Evolutionary conservation across 2,113 vertebrate species (phyloP).

Genomic region (Callospermophilus lateralis): DNA sequence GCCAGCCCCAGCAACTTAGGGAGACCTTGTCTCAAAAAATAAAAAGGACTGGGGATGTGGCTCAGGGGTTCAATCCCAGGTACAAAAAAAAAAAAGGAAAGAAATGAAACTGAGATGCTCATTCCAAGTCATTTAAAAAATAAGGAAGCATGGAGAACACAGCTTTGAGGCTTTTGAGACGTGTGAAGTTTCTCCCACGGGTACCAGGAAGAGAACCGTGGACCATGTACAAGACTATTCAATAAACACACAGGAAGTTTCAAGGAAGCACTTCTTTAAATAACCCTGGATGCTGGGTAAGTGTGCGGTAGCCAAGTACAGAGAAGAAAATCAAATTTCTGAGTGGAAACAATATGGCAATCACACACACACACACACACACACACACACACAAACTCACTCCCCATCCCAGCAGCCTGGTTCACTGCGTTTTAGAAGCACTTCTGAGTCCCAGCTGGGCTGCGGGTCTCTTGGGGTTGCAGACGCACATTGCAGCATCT

Average conservation of each 20-base stretch:
- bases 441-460: background rate
- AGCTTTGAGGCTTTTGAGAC: background rate
- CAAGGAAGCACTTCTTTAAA: background rate
- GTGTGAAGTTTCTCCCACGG: background rate
- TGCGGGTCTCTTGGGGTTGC: background rate
- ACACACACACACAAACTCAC: too few species aligned
- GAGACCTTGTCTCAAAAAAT: too few species aligned
- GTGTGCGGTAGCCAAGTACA: accelerated
- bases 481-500: background rate
- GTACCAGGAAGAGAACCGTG: background rate
- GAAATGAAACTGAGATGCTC: background rate
- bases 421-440: background rate
- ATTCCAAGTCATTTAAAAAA: background rate
- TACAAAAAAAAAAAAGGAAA: too few species aligned
- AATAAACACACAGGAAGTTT: accelerated
- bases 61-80: too few species aligned
- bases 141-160: background rate
- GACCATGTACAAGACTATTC: accelerated
- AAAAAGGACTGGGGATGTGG: too few species aligned
- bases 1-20: too few species aligned
- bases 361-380: too few species aligned
- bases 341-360: accelerated
- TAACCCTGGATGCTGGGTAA: background rate
- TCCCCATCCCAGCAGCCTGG: accelerated
- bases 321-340: background rate